Evolutionary conservation across 1,140 invertebrate genomes (phyloP), one percentile per base, ranked within the genome.

Genomic region (Cydia fagiglandana): DNA sequence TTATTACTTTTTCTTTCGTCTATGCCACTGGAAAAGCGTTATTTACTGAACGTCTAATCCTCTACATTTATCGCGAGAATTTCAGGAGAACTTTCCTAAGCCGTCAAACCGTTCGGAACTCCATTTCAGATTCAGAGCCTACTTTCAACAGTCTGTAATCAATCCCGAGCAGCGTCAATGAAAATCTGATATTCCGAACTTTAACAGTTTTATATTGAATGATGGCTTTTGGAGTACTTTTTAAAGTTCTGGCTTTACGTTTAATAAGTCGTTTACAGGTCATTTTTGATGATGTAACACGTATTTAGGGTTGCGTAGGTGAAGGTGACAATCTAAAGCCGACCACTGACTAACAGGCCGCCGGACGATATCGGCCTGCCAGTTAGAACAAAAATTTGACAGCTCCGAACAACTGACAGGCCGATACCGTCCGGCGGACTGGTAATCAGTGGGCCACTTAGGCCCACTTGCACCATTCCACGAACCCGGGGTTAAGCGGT

Each of bases 21-120:
- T 45, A 45, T 12, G 41, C 2, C 41, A 13, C 15, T 53, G 6
- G 50, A n/a, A n/a, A 53, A 17, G 50, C 50, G 50, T 6, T 17
- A 34, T 6, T 34, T 34, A n/a, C 50, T 53, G 50, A 53, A 12
- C 50, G 15, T n/a, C 50, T 53, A 53, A 53, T 53, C 50, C 50
- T 53, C n/a, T 2, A 53, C 50, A 53, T 53, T 53, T 53, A 53
- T 53, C 50, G 50, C 50, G n/a, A 53, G 50, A n/a, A 53, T 53
- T 53, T 53, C 50, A 1, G 15, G 50, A n/a, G 50, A 53, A 53
- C n/a, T 53, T 53, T 17, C n/a, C 50, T 53, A 53, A 53, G 50
- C 50, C n/a, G 4, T 53, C 50, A 17, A 53, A 53, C 50, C 50
- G n/a, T 53, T 53, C 4, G 15, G 7, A 53, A 53, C 50, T 53